Base-by-base conservation (phyloP, 2,113 vertebrate genomes). In the Zapornia atra region DNA sequence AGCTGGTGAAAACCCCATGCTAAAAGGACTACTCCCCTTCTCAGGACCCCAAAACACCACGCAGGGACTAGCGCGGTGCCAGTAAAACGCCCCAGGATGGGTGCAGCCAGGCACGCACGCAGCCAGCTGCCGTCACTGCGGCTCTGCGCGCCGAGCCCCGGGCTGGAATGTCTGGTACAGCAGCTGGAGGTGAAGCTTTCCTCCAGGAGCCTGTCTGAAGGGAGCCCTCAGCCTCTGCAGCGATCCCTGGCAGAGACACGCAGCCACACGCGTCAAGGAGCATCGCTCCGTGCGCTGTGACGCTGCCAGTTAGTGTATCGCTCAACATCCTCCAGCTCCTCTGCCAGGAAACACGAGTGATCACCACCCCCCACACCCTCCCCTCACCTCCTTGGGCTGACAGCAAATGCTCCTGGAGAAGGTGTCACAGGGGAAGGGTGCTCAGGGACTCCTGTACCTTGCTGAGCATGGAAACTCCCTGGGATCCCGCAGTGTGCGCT, bases 61-160 rank as follows among this genome's bases (percentile, higher is more conserved):
- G 44, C 10, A 18, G 34, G 3, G 22, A 33, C 46, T 29, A 16
- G 18, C 17, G 38, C 6, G 9, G 19, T 11, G 19, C 11, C 6
- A 50, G 40, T 6, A 34, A 53, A 42, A 15, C 63, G 14, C 0
- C 1, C 1, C 3, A 9, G 54, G 44, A 73, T 0, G 3, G 51
- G 20, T 12, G 22, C 9, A 40, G 42, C 4, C 2, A n/a, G 12
- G 2, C 1, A 6, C 13, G 29, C 34, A 40, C 1, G 15, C 25
- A 42, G 10, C 25, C 65, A 82, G 61, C 60, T 79, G 26, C 56
- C 1, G 3, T 12, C 5, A 7, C 4, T 1, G 16, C 2, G 0
- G 24, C n/a, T 15, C 18, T 2, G 31, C 1, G 9, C 71, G 14
- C 22, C 3, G 7, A 85, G 34, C 15, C 15, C 9, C 10, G 46